phyloP scores from a whole-genome alignment of 2,888 invertebrate genomes.

The Phania funesta region DNA sequence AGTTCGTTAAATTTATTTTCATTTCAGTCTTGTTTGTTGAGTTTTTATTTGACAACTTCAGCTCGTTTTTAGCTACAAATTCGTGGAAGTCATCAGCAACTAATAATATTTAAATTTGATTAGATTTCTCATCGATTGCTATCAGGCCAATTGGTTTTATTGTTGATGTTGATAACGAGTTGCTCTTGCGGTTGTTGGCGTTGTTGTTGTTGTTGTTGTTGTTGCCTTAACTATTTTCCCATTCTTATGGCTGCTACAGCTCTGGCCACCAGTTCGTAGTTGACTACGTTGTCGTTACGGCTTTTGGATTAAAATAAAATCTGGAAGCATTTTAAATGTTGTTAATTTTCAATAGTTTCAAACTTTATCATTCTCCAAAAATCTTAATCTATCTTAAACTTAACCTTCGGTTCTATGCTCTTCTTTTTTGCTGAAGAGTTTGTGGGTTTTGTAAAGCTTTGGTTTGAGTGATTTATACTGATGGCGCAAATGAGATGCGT shows the following conservation, averaged over 20 bases:
- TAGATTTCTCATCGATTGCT: constrained; percentile 60
- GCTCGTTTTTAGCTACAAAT: constrained; percentile 28
- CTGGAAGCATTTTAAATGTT: constrained; percentile 67
- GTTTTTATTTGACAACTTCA: constrained; percentile 31
- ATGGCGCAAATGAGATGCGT: constrained; percentile 62
- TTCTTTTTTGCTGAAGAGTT: background rate
- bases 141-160: constrained; percentile 60
- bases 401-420: background rate
- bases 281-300: constrained; percentile 8
- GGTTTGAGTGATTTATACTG: constrained; percentile 59
- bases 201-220: constrained; percentile 3
- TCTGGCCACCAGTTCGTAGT: constrained; percentile 1
- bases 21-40: background rate
- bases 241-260: background rate
- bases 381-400: constrained; percentile 30
- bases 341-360: constrained; percentile 64
- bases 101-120: constrained; percentile 63
- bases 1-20: constrained; percentile 17
- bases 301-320: constrained; percentile 46
- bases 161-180: constrained; percentile 37
- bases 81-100: constrained; percentile 57
- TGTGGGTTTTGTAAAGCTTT: constrained; percentile 2
- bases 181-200: background rate
- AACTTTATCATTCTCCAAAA: constrained; percentile 46
- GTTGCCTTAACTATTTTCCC: constrained; percentile 9